Evolutionary conservation across 2,797 vertebrate species (phyloP).

Genomic region (Xiphophorus birchmanni): DNA sequence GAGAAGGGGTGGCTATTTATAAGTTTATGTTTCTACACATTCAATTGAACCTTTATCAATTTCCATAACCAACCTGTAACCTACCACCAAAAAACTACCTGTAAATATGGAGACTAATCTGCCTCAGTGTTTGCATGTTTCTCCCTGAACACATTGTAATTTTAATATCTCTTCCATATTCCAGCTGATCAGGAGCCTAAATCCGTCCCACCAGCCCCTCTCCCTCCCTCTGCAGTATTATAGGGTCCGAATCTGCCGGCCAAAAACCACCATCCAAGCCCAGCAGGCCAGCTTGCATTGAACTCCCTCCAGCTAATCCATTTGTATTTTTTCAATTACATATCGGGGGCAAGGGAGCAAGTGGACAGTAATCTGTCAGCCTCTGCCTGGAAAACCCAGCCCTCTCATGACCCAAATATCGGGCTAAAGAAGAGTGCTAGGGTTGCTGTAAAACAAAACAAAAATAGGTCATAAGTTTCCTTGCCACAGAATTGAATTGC

Average conservation of each 20-base stretch:
- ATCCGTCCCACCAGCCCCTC: conserved; percentile 32
- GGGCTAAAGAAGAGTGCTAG: conserved; percentile 58
- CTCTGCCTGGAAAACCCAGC: conserved; percentile 62
- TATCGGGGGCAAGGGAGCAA: conserved; percentile 53
- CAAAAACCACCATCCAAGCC: conserved; percentile 25
- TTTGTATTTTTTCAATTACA: conserved; percentile 80
- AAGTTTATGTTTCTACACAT: too few species aligned
- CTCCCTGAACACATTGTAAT: conserved; percentile 31
- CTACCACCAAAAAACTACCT: neutral
- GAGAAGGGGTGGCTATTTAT: too few species aligned
- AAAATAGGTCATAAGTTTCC: conserved; percentile 74
- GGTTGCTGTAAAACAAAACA: conserved; percentile 32
- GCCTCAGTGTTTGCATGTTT: conserved; percentile 45
- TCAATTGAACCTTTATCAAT: too few species aligned
- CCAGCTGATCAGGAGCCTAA: conserved; percentile 63
- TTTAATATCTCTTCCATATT: conserved; percentile 66
- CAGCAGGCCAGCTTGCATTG: conserved; percentile 55
- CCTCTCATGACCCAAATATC: conserved; percentile 79
- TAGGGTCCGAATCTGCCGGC: conserved; percentile 50
- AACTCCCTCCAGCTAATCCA: conserved; percentile 79
- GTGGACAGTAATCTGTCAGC: conserved; percentile 67
- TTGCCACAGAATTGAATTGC: conserved; percentile 61
- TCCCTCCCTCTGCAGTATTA: conserved; percentile 43
- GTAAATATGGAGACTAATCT: conserved; percentile 7
- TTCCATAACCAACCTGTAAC: neutral